Base-by-base conservation (phyloP, 2,888 invertebrate genomes). In the Drosophila infuscata region DNA sequence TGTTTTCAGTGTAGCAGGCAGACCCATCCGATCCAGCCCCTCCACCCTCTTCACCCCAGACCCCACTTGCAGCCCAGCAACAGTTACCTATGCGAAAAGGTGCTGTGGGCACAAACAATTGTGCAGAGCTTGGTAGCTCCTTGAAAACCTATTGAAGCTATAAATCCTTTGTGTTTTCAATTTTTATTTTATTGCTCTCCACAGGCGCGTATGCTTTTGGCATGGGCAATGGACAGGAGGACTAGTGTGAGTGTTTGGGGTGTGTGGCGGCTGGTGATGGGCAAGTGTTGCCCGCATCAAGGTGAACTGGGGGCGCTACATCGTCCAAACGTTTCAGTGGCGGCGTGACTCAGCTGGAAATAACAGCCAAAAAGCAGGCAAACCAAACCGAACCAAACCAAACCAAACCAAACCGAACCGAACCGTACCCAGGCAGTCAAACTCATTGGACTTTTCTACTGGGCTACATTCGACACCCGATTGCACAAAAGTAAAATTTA, bases 101-200 rank as follows among this genome's bases (percentile, higher is more conserved):
- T 74, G 66, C 66, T 68, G 53, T 41, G 53, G 54, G 46, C 60
- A 59, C 38, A 46, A 46, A 69, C 85, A 77, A 79, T 79, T 82
- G 82, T 82, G 66, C 74, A 74, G 88, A 81, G 82, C 81, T 74
- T 74, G 71, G 75, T 75, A 81, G 82, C 84, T 89, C 82, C 89
- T 90, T 90, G 89, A 89, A 89, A 88, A 89, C 89, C 89, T 88
- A 88, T 90, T 89, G 89, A 90, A 90, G 90, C 89, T 87, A 89
- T 89, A 89, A 89, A 89, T 89, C 90, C 89, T 90, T 89, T 89
- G 89, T 89, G 90, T 89, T 89, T 90, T 89, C 89, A 89, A 90
- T 89, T 89, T 89, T 89, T 90, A 89, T 89, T 89, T 89, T 89
- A 89, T 89, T 89, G 87, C 87, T 89, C 88, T 82, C 87, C 73